Conservation (phyloP, 1,140 invertebrate species). For the Pseudomyrmex sp. region DNA sequence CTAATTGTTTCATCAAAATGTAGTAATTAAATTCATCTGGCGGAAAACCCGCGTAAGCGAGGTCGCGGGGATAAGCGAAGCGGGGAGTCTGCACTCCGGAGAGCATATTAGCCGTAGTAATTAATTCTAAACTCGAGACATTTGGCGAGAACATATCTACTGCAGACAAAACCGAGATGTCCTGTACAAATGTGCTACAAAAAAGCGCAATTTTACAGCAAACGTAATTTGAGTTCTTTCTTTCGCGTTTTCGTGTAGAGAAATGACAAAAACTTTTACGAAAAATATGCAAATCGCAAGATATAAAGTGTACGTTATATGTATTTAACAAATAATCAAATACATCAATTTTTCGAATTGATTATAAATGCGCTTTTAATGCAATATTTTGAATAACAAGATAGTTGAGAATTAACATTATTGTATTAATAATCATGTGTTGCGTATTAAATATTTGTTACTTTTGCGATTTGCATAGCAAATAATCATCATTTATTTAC, state of each 20-base stretch:
- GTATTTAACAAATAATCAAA: no score
- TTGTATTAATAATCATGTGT: neutral
- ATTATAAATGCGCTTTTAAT: no score
- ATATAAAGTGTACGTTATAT: no score
- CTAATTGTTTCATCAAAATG: slow-evolving; percentile 45
- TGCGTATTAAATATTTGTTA: neutral
- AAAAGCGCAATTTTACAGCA: neutral
- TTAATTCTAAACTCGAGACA: slow-evolving; percentile 42
- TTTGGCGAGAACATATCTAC: neutral
- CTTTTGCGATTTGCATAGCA: slow-evolving; percentile 1
- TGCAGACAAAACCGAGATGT: neutral
- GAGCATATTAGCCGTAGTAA: slow-evolving; percentile 42
- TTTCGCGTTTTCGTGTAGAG: neutral
- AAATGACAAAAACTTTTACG: no score
- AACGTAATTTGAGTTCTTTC: neutral
- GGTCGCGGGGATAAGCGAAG: neutral
- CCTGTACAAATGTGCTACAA: neutral
- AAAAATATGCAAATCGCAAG: no score
- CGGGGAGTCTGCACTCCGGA: neutral
- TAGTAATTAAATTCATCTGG: slow-evolving; percentile 45
- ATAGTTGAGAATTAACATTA: neutral
- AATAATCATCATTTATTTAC: neutral
- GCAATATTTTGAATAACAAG: no score
- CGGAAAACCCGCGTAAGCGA: slow-evolving; percentile 20
- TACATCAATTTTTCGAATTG: no score